Evolutionary conservation across 2,113 vertebrate species (phyloP), one percentile per base, ranked within the genome.

Genomic region (Leiothrix lutea): DNA sequence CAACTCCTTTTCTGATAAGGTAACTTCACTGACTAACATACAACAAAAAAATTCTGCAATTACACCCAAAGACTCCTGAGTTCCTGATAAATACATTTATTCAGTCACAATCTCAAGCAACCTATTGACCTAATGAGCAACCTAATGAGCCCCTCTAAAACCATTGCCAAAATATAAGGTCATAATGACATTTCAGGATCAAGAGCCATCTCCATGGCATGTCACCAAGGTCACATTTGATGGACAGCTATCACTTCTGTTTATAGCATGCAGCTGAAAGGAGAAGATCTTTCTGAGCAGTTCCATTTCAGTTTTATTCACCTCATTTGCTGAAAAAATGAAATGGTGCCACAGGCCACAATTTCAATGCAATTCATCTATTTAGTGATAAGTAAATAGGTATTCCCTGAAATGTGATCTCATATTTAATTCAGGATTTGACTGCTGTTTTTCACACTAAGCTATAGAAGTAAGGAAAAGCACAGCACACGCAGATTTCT

Each of bases 161-260:
- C 28, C 3, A 1, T 5, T 13, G 13, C 62, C 6, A 42, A 60
- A 14, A 44, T 4, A 33, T 0, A 0, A 62, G 10, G 5, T 28
- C 29, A 31, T 6, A 9, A 26, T 20, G 5, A 31, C 33, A 54
- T 20, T 56, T 48, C 29, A 65, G 84, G 40, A 64, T 31, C 21
- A 84, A 64, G 33, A 64, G 54, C 26, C 12, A 28, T 2, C 11
- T 75, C 38, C 4, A 13, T 15, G 14, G 8, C 8, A 19, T 9
- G 16, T 38, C 62, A 42, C 6, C 22, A 80, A 60, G 15, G 62
- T 10, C 3, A 0, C 7, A 11, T 53, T 70, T 70, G 81, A 86
- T 10, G 6, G 54, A 48, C 42, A 90, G 31, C 15, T 47, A 21
- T 45, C 5, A 48, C 9, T 58, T 48, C 56, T 48, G 15, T 23